These are phyloP conservation scores for Poeciliopsis presidionis DNA, from an alignment of 2,797 vertebrate species.

Conservation along the genomic window DNA sequence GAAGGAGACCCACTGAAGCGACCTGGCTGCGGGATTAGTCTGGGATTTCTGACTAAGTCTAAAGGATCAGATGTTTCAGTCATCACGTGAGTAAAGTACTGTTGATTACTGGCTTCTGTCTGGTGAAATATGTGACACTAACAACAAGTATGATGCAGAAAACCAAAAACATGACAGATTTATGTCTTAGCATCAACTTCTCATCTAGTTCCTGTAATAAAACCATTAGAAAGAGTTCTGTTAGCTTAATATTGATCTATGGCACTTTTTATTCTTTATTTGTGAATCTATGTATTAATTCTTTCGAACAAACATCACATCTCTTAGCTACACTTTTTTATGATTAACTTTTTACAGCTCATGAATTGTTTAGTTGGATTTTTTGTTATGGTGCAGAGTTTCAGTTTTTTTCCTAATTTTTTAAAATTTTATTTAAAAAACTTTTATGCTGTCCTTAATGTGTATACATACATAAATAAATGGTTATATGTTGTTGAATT, in stretches of 20 bases:
- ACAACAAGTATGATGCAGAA: neutral
- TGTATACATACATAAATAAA: neutral
- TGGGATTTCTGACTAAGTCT: conserved; percentile 78
- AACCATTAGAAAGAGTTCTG: neutral
- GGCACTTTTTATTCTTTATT: no score
- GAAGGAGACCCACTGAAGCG: conserved; percentile 28
- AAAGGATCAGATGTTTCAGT: conserved; percentile 64
- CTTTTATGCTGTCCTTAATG: neutral
- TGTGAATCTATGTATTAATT: no score
- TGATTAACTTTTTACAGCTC: neutral
- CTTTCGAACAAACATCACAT: neutral
- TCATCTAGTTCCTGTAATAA: neutral
- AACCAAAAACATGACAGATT: neutral
- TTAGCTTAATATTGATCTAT: neutral
- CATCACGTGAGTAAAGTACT: conserved; percentile 50
- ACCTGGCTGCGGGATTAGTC: conserved; percentile 72
- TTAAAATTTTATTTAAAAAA: neutral
- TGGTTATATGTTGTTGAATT: neutral
- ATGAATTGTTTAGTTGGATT: neutral
- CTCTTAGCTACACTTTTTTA: neutral
- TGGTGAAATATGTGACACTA: conserved; percentile 1
- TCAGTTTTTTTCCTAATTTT: neutral
- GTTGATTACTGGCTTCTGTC: conserved; percentile 20
- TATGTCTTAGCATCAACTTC: neutral
- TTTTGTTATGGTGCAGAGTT: neutral